Base-by-base conservation (phyloP, 2,113 vertebrate species). In the Pollachius pollachius region DNA sequence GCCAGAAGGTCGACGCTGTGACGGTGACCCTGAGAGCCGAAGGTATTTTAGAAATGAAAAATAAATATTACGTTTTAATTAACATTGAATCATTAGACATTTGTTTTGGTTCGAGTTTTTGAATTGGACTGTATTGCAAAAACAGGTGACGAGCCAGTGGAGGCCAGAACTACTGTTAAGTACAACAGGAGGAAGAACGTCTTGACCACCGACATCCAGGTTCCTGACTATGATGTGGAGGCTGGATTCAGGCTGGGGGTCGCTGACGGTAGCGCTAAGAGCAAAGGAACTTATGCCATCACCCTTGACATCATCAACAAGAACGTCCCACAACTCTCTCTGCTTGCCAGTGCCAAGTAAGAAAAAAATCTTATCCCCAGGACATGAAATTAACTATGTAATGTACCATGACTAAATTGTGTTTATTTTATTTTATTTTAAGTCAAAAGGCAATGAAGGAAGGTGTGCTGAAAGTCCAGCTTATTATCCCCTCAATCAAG, bases 341-440 rank as follows among this genome's bases (percentile, higher is more conserved):
- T 99, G 71, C 83, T 90, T 27, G 94, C 91, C n/a, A 93, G 87
- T 23, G 70, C 94, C 69, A 95, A 94, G 97, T 99, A 94, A 82
- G 89, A 75, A 78, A 78, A 67, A 13, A 34, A n/a, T n/a, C 2
- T 52, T 15, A 27, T 59, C 16, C 21, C 67, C 0, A 61, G n/a
- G 9, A 65, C 48, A 65, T 11, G 5, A 8, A 23, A 71, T 18
- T 48, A 54, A 2, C 65, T 7, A 41, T 5, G 37, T 23, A 0
- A 65, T 1, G 63, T 5, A 58, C 2, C 9, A 27, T 74, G 27
- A 78, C 25, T 75, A 57, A 2, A 60, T 13, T 34, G 9, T 11
- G 61, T 30, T 8, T n/a, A 19, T 77, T 81, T 86, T 48, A 48
- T 48, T 48, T 64, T 76, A 58, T 60, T 25, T 71, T 17, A 15